These are phyloP conservation scores for Thalassaphorura encarpata DNA, from an alignment of 1,140 invertebrate genomes.

Conservation along the genomic window DNA sequence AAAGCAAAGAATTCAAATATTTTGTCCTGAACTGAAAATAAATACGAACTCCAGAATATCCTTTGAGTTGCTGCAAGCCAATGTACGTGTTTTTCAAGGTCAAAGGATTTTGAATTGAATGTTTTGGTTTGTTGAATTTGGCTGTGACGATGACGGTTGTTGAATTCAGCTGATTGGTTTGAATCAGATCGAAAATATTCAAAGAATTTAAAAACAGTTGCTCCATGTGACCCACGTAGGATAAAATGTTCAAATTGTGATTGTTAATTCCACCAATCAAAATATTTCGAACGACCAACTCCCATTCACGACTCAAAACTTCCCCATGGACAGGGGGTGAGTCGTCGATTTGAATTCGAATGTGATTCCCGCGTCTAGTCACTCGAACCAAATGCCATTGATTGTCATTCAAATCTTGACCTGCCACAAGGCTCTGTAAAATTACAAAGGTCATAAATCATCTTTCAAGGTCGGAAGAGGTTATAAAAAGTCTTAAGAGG, in stretches of 20 bases:
- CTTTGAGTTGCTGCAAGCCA: conserved; percentile 74
- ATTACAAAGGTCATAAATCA: too few relatives aligned
- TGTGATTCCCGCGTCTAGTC: conserved; percentile 65
- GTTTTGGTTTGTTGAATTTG: conserved; percentile 35
- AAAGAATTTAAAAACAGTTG: conserved; percentile 82
- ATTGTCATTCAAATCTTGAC: conserved; percentile 83
- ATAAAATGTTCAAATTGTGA: too few relatives aligned
- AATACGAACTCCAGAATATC: conserved; percentile 77
- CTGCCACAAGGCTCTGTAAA: too few relatives aligned
- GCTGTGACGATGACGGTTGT: background rate
- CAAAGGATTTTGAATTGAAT: conserved; percentile 30
- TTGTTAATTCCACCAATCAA: conserved; percentile 60
- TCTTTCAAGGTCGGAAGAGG: background rate
- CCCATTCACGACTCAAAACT: background rate
- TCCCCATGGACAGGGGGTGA: conserved; percentile 67
- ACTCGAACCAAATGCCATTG: conserved; percentile 87
- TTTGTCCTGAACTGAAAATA: conserved; percentile 89
- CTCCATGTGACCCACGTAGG: conserved; percentile 79
- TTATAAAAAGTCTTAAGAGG: conserved; percentile 55
- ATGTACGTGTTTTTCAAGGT: conserved; percentile 81
- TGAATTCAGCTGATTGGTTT: conserved; percentile 50
- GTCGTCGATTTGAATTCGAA: conserved; percentile 76
- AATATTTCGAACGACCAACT: too few relatives aligned
- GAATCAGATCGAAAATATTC: conserved; percentile 25
- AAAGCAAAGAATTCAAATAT: conserved; percentile 78